Conservation (phyloP, 2,888 invertebrate species). For the Deroplatys truncata region DNA sequence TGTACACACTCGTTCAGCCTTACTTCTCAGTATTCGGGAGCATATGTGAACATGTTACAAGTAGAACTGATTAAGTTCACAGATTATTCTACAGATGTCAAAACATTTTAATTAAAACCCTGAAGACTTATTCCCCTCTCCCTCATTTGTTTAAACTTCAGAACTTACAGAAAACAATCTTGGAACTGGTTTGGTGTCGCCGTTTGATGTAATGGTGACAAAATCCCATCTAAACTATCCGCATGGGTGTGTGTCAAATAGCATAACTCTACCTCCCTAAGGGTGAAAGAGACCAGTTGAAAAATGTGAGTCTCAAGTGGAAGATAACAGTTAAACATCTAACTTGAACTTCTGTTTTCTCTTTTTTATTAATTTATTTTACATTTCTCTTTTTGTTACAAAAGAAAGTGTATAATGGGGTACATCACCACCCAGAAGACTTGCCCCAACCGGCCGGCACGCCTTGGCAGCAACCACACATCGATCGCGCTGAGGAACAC, state of each 20-base stretch:
- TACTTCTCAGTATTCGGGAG: no score
- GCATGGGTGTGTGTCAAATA: constrained; percentile 29
- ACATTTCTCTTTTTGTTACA: neutral
- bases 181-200: constrained; percentile 28
- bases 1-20: no score
- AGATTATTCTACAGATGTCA: neutral
- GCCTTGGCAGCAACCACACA: neutral
- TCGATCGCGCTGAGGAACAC: neutral
- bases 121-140: neutral
- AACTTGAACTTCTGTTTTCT: constrained; percentile 2
- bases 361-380: neutral
- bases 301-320: constrained; percentile 28
- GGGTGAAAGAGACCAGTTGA: constrained; percentile 34
- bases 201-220: constrained; percentile 31
- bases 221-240: constrained; percentile 31
- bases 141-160: constrained; percentile 26
- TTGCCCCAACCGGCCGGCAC: neutral
- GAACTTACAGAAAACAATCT: constrained; percentile 45
- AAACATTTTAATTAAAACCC: neutral
- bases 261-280: constrained; percentile 31
- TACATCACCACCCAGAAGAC: constrained; percentile 20
- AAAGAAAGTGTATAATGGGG: constrained; percentile 10
- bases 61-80: neutral
- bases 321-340: constrained; percentile 20
- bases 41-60: neutral